Evolutionary conservation across 2,113 vertebrate genomes (phyloP).

Genomic region (Marmota flaviventris): DNA sequence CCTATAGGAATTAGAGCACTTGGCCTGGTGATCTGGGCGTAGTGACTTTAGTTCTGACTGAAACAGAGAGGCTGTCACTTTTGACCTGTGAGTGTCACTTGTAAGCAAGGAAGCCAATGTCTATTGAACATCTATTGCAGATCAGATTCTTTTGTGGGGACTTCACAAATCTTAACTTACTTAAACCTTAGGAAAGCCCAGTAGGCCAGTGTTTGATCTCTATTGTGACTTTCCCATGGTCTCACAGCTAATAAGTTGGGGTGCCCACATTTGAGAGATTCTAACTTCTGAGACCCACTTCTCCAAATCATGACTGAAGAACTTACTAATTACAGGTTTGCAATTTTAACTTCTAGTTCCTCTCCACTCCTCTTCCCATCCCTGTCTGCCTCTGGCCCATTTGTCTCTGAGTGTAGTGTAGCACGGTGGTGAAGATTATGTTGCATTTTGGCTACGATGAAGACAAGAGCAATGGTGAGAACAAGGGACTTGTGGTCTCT

Average conservation of each 20-base stretch:
- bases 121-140: neutral
- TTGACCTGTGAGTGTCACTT: neutral
- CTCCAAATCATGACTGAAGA: neutral
- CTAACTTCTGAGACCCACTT: neutral
- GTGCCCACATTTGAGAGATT: neutral
- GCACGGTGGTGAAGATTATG: neutral
- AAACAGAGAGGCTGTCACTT: slow-evolving; percentile 11
- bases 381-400: neutral
- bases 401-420: neutral
- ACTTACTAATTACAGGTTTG: neutral
- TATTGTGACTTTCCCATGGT: slow-evolving; percentile 19
- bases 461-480: slow-evolving; percentile 14
- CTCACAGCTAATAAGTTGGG: neutral
- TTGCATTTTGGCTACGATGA: neutral
- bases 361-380: too few species aligned
- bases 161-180: neutral
- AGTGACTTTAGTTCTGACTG: neutral
- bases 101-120: neutral
- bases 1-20: neutral
- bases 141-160: neutral
- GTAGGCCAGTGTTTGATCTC: slow-evolving; percentile 4
- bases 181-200: neutral
- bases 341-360: neutral
- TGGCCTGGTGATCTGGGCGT: neutral
- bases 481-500: neutral